Percentiles rank a stretch among this genome's conserved stretches.
phyloP scores from a whole-genome alignment of 2,113 vertebrate species.

The Gnathonemus echidnorhynchus region DNA sequence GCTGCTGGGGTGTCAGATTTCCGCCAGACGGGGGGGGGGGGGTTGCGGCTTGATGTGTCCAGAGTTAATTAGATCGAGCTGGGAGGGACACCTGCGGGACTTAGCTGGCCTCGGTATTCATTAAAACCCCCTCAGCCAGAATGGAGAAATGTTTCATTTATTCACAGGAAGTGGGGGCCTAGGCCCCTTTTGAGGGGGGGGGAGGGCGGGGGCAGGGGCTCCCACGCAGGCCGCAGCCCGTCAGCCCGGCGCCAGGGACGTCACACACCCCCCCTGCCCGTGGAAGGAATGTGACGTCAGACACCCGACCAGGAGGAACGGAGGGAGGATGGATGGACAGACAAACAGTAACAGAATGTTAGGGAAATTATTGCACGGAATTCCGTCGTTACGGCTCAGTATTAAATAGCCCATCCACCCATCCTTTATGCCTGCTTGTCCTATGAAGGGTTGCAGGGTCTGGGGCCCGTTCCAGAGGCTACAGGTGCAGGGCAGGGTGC shows the following conservation, averaged over 20 bases:
- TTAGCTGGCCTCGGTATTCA: not conserved
- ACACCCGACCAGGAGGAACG: not conserved
- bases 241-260: not conserved
- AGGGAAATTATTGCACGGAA: not conserved
- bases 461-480: not conserved
- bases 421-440: not conserved
- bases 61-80: not conserved
- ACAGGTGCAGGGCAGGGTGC: not conserved
- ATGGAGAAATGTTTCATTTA: slow-evolving; percentile 5
- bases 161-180: not conserved
- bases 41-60: not conserved
- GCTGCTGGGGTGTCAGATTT: not conserved
- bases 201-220: not conserved
- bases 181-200: not conserved
- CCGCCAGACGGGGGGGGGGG: not conserved
- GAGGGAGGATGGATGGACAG: not conserved
- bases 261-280: not conserved
- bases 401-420: not conserved
- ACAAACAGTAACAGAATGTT: not conserved
- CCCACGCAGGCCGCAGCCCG: not conserved
- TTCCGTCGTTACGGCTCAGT: not conserved
- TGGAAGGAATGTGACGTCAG: not conserved
- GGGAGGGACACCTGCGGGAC: not conserved
- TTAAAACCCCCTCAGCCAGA: not conserved
- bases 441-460: not conserved